phyloP scores from a whole-genome alignment of 2,888 invertebrate species.

The Mimachlamys varia region DNA sequence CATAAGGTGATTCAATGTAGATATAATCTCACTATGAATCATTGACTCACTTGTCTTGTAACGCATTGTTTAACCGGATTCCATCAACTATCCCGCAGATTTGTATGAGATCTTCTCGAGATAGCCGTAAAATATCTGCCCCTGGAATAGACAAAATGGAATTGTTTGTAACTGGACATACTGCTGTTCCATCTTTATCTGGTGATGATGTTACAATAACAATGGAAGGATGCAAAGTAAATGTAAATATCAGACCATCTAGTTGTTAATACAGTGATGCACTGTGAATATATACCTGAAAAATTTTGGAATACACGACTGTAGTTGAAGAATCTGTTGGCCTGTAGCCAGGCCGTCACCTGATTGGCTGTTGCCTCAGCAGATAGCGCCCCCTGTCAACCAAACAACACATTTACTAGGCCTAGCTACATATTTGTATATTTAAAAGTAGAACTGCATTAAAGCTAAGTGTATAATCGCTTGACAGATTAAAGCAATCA shows the following conservation, averaged over 20 bases:
- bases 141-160: slow-evolving; percentile 60
- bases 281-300: slow-evolving; percentile 83
- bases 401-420: no score
- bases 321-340: slow-evolving; percentile 90
- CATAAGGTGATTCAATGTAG: no score
- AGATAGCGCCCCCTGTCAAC: slow-evolving; percentile 82
- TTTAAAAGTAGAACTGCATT: no score
- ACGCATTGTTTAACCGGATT: slow-evolving; percentile 94
- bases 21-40: no score
- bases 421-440: no score
- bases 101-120: slow-evolving; percentile 95
- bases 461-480: no score
- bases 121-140: slow-evolving; percentile 92
- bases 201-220: no score
- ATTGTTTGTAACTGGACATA: not conserved
- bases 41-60: slow-evolving; percentile 80
- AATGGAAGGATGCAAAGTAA: no score
- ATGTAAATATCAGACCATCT: no score
- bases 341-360: slow-evolving; percentile 90
- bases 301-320: slow-evolving; percentile 91
- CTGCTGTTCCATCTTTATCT: not conserved
- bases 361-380: slow-evolving; percentile 87
- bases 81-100: slow-evolving; percentile 97
- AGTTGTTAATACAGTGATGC: no score
- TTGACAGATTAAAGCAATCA: no score